A percentile compares a stretch with the other conserved stretches of the same genome.
Conservation (phyloP, 37 sponge, comb jelly and placozoan species). For the Petrosia ficiformis region DNA sequence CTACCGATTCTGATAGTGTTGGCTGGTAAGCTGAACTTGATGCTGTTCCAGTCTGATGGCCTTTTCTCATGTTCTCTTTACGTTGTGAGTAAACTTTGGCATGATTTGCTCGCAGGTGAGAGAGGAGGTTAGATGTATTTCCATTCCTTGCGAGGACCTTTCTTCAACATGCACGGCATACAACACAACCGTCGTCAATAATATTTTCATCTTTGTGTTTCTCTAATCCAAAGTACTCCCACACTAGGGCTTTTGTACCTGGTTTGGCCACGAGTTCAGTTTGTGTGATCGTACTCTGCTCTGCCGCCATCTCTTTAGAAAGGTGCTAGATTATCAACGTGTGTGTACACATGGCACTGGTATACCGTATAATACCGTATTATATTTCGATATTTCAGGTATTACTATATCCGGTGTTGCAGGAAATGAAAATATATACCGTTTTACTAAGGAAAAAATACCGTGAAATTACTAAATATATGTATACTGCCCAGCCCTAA, state of each 20-base stretch:
- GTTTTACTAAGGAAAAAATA: not conserved
- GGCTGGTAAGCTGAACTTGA: not conserved
- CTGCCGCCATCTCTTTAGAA: not conserved
- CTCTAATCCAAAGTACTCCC: too few species aligned
- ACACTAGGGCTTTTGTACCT: constrained; percentile 15
- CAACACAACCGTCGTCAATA: constrained; percentile 15
- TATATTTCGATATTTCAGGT: too few species aligned
- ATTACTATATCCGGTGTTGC: not conserved
- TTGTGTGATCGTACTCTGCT: too few species aligned
- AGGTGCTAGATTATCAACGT: not conserved
- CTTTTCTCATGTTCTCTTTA: constrained; percentile 21
- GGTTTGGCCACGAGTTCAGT: constrained; percentile 16
- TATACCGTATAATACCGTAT: not conserved
- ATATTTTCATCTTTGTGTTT: not conserved
- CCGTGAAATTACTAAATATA: constrained; percentile 19
- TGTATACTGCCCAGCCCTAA: constrained; percentile 43
- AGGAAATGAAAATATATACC: not conserved
- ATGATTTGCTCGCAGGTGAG: constrained; percentile 21
- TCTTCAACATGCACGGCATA: constrained; percentile 5
- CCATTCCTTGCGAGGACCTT: constrained; percentile 16
- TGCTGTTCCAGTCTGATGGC: not conserved
- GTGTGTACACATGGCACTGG: not conserved
- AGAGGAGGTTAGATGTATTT: constrained; percentile 33
- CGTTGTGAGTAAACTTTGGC: constrained; percentile 4
- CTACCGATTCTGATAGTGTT: constrained; percentile 9